Evolutionary conservation across 2,113 vertebrate genomes (phyloP).

Genomic region (Eretmochelys imbricata): DNA sequence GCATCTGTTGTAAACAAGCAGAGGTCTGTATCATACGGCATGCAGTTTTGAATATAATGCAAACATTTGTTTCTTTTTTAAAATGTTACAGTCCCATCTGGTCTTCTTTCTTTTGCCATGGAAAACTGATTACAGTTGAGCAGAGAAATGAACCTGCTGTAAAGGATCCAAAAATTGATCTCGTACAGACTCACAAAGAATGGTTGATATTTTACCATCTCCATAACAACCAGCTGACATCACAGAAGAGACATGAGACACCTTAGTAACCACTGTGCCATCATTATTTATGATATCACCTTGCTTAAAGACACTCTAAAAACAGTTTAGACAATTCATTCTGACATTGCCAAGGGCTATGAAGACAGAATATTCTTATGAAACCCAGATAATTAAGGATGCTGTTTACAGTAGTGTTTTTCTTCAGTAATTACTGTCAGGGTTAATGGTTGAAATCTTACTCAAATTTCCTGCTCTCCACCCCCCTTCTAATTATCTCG

Average conservation of each 20-base stretch:
- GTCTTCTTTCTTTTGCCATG: constrained; percentile 62
- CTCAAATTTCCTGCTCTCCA: background rate
- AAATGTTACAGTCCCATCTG: constrained; percentile 36
- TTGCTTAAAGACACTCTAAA: constrained; percentile 53
- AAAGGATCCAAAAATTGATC: constrained; percentile 67
- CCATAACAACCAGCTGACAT: constrained; percentile 78
- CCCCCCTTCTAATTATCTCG: background rate
- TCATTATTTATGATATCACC: constrained; percentile 75
- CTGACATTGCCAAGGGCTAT: constrained; percentile 34
- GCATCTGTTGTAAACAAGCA: background rate
- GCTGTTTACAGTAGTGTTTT: constrained; percentile 9
- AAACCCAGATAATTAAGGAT: background rate
- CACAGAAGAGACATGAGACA: constrained; percentile 66
- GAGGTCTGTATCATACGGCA: constrained; percentile 25
- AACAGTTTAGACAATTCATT: constrained; percentile 32
- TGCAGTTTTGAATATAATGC: constrained; percentile 41
- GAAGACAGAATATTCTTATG: constrained; percentile 44
- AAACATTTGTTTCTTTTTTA: constrained; percentile 57
- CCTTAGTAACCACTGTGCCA: constrained; percentile 71
- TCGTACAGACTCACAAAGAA: constrained; percentile 69
- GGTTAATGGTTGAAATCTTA: background rate
- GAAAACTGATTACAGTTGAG: constrained; percentile 69
- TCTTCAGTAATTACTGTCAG: constrained; percentile 16
- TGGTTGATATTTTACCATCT: constrained; percentile 70
- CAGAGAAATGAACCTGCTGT: constrained; percentile 71